Percentiles rank a stretch among this genome's conserved stretches.
Evolutionary conservation across 2,888 invertebrate species (phyloP).

Genomic region (Exephanes ischioxanthus): DNA sequence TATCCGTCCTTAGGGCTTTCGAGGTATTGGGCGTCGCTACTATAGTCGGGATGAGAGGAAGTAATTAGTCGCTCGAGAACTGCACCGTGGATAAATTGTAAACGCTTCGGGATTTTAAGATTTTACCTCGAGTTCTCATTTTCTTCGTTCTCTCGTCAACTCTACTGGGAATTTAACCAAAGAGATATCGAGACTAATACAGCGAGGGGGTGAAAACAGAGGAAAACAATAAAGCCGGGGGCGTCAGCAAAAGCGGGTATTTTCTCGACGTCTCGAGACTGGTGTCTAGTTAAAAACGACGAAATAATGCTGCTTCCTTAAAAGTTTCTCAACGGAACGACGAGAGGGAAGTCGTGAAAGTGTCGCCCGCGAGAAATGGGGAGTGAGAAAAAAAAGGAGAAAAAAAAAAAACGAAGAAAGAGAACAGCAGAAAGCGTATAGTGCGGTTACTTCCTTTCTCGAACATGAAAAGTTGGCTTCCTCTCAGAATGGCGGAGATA

Average conservation of each 20-base stretch:
- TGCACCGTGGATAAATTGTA: background rate
- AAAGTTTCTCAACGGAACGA: slow-evolving; percentile 63
- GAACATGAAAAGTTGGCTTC: slow-evolving; percentile 45
- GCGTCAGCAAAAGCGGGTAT: slow-evolving; percentile 12
- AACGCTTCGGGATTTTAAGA: background rate
- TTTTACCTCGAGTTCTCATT: background rate
- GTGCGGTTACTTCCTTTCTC: slow-evolving; percentile 9
- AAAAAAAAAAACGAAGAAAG: background rate
- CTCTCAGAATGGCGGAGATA: slow-evolving; percentile 19
- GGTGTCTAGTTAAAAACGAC: slow-evolving; percentile 69
- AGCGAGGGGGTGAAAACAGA: background rate
- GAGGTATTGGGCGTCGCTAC: too few species aligned
- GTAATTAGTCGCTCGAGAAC: background rate
- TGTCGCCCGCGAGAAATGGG: background rate
- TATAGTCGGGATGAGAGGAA: background rate
- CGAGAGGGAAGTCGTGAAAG: slow-evolving; percentile 21
- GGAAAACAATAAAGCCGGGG: slow-evolving; percentile 1
- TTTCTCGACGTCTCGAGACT: slow-evolving; percentile 26
- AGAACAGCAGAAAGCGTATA: slow-evolving; percentile 15
- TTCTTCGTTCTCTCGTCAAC: background rate
- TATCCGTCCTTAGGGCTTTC: too few species aligned
- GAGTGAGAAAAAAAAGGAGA: background rate
- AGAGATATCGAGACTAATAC: background rate
- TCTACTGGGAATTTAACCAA: background rate
- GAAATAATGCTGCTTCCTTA: slow-evolving; percentile 67